Evolutionary conservation across 1,140 invertebrate genomes (phyloP).

Genomic region (Conus betulinus): DNA sequence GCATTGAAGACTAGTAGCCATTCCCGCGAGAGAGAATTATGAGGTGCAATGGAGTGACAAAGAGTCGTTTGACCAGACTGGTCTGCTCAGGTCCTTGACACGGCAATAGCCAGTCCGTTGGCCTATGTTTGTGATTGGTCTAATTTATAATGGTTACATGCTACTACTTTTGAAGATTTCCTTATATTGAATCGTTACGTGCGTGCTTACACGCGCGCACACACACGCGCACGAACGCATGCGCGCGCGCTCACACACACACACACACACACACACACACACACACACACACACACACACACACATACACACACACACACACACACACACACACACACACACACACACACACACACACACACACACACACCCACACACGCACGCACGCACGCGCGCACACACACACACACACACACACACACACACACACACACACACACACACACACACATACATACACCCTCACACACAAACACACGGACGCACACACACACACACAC

Average conservation of each 20-base stretch:
- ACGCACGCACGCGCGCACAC: not conserved
- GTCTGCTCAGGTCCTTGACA: too few species aligned
- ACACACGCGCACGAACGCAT: not conserved
- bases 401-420: constrained; percentile 1
- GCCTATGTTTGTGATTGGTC: too few species aligned
- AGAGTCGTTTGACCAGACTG: too few species aligned
- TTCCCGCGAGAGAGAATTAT: too few species aligned
- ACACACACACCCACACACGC: not conserved
- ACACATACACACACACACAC: not conserved
- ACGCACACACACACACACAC: not conserved
- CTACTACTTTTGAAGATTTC: too few species aligned
- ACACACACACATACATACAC: not conserved
- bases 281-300: not conserved
- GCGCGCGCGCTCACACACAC: not conserved
- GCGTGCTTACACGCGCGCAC: not conserved
- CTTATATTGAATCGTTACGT: not conserved
- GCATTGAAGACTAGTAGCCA: too few species aligned
- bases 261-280: not conserved
- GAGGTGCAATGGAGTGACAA: too few species aligned
- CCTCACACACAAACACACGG: not conserved
- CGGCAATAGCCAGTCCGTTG: too few species aligned
- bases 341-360: not conserved
- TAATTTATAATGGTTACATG: too few species aligned
- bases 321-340: not conserved
- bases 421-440: constrained; percentile 1